phyloP scores from a whole-genome alignment of 2,797 vertebrate species.

The Danio albolineatus region DNA sequence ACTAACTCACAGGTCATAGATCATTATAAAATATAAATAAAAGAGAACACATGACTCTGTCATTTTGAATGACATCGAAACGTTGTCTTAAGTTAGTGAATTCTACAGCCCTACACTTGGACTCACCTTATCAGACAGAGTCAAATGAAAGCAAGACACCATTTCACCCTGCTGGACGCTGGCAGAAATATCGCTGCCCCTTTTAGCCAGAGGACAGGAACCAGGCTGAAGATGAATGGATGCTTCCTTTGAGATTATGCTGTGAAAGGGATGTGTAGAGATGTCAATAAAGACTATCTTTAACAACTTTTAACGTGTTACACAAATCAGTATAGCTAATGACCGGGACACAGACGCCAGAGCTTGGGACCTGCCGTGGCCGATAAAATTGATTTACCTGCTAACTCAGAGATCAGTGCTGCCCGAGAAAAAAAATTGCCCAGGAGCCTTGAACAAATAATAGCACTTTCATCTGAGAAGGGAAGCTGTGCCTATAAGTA shows the following conservation, averaged over 20 bases:
- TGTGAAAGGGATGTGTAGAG: constrained; percentile 56
- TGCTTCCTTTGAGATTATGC: constrained; percentile 54
- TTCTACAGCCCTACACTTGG: constrained; percentile 5
- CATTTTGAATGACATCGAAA: constrained; percentile 1
- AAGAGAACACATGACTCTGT: neutral
- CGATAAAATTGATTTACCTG: constrained; percentile 62
- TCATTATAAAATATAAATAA: constrained; percentile 18
- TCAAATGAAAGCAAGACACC: neutral
- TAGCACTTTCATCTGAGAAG: constrained; percentile 44
- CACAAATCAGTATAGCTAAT: constrained; percentile 69
- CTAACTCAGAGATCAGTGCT: constrained; percentile 43
- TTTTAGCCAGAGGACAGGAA: constrained; percentile 38
- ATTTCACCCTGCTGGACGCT: neutral
- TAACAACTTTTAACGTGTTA: constrained; percentile 62
- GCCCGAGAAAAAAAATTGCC: neutral
- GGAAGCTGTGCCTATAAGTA: constrained; percentile 38
- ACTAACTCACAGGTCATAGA: constrained; percentile 10
- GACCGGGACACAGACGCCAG: constrained; percentile 52
- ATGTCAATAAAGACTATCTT: constrained; percentile 63
- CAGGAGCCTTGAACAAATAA: constrained; percentile 45
- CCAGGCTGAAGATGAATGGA: constrained; percentile 59
- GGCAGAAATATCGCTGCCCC: constrained; percentile 47
- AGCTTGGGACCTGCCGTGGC: constrained; percentile 42
- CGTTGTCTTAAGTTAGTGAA: neutral
- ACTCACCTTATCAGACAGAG: constrained; percentile 4